phyloP scores from a whole-genome alignment of 2,888 invertebrate genomes.

The Cryptophagus acutangulus region DNA sequence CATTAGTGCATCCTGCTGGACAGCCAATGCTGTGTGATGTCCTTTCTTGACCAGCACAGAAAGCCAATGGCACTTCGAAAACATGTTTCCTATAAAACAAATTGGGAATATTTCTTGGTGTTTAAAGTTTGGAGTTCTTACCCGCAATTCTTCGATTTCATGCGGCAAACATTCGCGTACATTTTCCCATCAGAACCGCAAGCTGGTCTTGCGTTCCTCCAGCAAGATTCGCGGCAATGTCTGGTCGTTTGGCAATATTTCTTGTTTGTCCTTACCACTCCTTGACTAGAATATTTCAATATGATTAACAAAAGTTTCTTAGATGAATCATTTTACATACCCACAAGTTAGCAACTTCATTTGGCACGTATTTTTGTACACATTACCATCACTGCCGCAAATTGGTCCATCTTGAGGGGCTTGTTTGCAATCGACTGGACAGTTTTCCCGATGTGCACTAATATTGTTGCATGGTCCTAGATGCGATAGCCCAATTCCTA shows the following conservation, averaged over 20 bases:
- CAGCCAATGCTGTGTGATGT: slow-evolving; percentile 61
- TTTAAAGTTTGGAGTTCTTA: slow-evolving; percentile 39
- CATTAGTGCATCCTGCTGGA: slow-evolving; percentile 69
- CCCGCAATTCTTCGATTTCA: slow-evolving; percentile 92
- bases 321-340: slow-evolving; percentile 43
- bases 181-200: slow-evolving; percentile 87
- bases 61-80: slow-evolving; percentile 87
- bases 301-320: slow-evolving; percentile 1
- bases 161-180: slow-evolving; percentile 84
- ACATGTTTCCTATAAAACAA: slow-evolving; percentile 70
- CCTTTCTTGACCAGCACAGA: slow-evolving; percentile 72
- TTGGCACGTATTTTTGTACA: slow-evolving; percentile 88
- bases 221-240: slow-evolving; percentile 86
- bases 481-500: slow-evolving; percentile 60
- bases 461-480: slow-evolving; percentile 63
- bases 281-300: slow-evolving; percentile 59
- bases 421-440: slow-evolving; percentile 80
- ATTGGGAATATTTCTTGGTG: slow-evolving; percentile 2
- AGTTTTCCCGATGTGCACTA: slow-evolving; percentile 81
- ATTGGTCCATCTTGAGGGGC: slow-evolving; percentile 85
- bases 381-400: slow-evolving; percentile 88
- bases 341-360: slow-evolving; percentile 90
- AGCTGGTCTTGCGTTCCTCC: slow-evolving; percentile 82
- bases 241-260: slow-evolving; percentile 89
- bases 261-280: slow-evolving; percentile 79